Conservation (phyloP, 53 echinoderm and acorn worm genomes). For the Pentamera pediparva region DNA sequence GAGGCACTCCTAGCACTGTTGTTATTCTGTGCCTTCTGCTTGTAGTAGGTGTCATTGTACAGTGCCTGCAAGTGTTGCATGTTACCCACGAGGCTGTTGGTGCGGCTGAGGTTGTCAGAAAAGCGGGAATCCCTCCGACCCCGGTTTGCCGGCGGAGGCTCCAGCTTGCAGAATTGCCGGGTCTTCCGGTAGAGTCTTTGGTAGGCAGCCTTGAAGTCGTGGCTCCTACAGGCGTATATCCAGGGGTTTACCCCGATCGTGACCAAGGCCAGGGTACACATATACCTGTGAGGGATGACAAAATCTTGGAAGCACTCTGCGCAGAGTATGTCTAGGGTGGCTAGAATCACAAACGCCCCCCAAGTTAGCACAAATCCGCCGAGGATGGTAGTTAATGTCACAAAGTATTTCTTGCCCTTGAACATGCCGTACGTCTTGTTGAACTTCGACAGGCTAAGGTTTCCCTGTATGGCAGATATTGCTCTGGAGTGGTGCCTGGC, state of each 20-base stretch:
- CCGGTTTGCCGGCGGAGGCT: conserved; percentile 21
- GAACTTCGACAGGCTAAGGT: conserved; percentile 62
- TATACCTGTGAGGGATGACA: conserved; percentile 52
- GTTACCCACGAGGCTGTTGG: conserved; percentile 81
- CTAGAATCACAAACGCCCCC: conserved; percentile 49
- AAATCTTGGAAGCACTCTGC: conserved; percentile 23
- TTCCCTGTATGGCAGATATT: conserved; percentile 85
- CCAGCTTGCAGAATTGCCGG: conserved; percentile 35
- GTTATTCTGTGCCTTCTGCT: conserved; percentile 42
- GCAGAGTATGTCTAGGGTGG: conserved; percentile 61
- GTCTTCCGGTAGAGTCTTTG: conserved; percentile 44
- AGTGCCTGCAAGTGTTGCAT: conserved; percentile 72
- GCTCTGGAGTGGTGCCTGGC: conserved; percentile 91
- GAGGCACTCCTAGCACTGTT: background rate
- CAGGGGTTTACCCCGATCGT: conserved; percentile 78
- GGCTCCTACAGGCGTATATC: conserved; percentile 79
- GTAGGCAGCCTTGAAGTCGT: conserved; percentile 92
- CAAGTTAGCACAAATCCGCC: conserved; percentile 80
- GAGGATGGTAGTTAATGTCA: conserved; percentile 75
- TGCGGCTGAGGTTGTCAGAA: conserved; percentile 81
- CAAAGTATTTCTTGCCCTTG: conserved; percentile 85
- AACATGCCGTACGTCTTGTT: conserved; percentile 82
- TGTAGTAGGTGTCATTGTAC: conserved; percentile 52
- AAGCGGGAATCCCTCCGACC: conserved; percentile 49
- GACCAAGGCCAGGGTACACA: conserved; percentile 53